Conservation (phyloP, 2,797 vertebrate genomes). For the Graptemys geographica region DNA sequence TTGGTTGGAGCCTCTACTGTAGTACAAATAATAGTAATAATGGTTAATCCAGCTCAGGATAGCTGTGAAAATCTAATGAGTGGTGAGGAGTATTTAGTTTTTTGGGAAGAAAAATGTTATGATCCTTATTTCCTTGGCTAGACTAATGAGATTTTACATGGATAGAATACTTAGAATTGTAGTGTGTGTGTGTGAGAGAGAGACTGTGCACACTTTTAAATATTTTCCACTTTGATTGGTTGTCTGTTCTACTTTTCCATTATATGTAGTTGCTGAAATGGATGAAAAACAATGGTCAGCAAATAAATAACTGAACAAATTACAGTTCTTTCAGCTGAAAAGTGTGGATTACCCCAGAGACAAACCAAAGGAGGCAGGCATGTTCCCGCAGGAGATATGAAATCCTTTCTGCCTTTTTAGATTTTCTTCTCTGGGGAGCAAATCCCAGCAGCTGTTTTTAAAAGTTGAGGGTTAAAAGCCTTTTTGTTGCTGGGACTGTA, state of each 20-base stretch:
- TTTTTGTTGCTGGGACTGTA: slow-evolving; percentile 70
- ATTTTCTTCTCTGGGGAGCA: slow-evolving; percentile 56
- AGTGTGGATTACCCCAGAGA: slow-evolving; percentile 56
- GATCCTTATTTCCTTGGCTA: neutral
- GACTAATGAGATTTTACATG: neutral
- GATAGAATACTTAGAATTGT: neutral
- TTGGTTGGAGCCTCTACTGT: neutral
- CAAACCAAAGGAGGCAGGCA: slow-evolving; percentile 38
- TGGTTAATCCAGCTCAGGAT: neutral
- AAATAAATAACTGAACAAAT: slow-evolving; percentile 65
- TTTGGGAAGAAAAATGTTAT: neutral
- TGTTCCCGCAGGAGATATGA: slow-evolving; percentile 52
- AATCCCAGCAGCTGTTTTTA: slow-evolving; percentile 71
- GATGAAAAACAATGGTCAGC: slow-evolving; percentile 62
- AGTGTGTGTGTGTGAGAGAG: neutral
- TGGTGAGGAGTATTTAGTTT: neutral
- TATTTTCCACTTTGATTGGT: neutral
- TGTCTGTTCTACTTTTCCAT: neutral
- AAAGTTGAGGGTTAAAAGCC: slow-evolving; percentile 71
- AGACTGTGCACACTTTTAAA: neutral
- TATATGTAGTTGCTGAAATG: slow-evolving; percentile 47
- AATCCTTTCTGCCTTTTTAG: slow-evolving; percentile 59
- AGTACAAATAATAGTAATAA: neutral
- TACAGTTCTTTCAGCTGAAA: slow-evolving; percentile 59
- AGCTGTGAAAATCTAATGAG: neutral